A percentile compares a stretch with the other conserved stretches of the same genome.
phyloP scores from a whole-genome alignment of 2,113 vertebrate species.

The Dasyurus viverrinus region DNA sequence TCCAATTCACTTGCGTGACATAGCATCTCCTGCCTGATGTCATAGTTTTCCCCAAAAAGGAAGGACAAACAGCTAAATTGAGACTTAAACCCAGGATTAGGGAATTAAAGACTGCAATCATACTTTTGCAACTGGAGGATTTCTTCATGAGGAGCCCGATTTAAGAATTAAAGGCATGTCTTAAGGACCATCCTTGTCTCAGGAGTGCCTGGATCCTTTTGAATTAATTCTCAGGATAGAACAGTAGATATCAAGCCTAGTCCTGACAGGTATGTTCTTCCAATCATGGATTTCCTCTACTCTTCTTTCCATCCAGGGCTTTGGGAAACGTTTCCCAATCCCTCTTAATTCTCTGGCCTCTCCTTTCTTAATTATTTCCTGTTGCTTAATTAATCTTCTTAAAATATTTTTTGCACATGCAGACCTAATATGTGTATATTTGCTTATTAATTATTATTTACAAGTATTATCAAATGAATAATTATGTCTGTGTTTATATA shows the following conservation, averaged over 20 bases:
- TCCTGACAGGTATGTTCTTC: not conserved
- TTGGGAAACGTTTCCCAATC: not conserved
- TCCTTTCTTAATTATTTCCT: too few species aligned
- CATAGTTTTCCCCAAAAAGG: too few species aligned
- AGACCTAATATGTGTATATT: not conserved
- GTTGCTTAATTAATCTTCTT: not conserved
- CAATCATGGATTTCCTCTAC: not conserved
- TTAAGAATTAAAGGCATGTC: too few species aligned
- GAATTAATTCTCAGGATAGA: not conserved
- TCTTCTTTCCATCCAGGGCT: not conserved
- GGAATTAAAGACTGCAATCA: not conserved
- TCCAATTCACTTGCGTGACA: too few species aligned
- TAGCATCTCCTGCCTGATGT: too few species aligned
- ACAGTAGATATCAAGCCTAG: not conserved
- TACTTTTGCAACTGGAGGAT: not conserved
- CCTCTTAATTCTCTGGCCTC: too few species aligned
- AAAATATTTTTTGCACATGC: not conserved
- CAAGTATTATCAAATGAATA: too few species aligned
- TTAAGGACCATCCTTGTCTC: not conserved
- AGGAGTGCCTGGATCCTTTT: not conserved
- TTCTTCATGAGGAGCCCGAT: not conserved
- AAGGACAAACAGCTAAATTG: not conserved
- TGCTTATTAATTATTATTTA: too few species aligned
- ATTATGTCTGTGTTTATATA: not conserved
- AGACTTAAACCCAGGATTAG: not conserved